phyloP scores from a whole-genome alignment of 2,888 invertebrate genomes.

The Drosophila maculinotata region DNA sequence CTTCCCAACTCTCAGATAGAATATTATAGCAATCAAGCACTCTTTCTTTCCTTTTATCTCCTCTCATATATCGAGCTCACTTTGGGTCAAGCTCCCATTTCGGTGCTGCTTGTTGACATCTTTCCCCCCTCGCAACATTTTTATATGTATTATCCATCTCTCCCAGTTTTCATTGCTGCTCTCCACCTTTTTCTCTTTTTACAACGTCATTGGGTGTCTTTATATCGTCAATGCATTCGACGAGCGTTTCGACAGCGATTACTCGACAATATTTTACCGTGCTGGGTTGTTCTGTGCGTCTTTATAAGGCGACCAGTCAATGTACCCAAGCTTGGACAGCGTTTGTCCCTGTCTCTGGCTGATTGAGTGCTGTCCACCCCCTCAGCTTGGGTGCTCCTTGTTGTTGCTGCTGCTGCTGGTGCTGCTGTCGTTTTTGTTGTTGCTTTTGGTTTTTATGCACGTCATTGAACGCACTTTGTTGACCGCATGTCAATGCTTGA shows the following conservation, averaged over 20 bases:
- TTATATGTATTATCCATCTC: constrained; percentile 2
- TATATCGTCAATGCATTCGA: constrained; percentile 57
- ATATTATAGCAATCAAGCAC: neutral
- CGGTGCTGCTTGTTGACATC: constrained; percentile 46
- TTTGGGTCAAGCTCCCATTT: constrained; percentile 24
- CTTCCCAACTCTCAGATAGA: neutral
- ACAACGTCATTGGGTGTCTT: constrained; percentile 65
- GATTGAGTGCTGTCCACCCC: constrained; percentile 68
- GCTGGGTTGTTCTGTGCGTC: constrained; percentile 36
- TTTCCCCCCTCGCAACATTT: constrained; percentile 9
- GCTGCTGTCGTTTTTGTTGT: constrained; percentile 29
- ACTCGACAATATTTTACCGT: constrained; percentile 81
- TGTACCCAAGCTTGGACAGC: constrained; percentile 39
- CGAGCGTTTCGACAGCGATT: constrained; percentile 73
- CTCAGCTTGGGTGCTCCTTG: constrained; percentile 7
- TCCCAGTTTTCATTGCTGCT: constrained; percentile 5
- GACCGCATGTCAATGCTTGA: constrained; percentile 78
- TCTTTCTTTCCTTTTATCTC: neutral
- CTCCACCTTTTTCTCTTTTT: constrained; percentile 27
- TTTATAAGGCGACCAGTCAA: constrained; percentile 52
- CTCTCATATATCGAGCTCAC: constrained; percentile 41
- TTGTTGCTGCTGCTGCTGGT: constrained; percentile 27
- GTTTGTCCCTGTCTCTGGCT: constrained; percentile 50
- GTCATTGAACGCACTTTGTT: constrained; percentile 80
- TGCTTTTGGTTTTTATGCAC: constrained; percentile 72